A percentile compares a stretch with the other conserved stretches of the same genome.
These are phyloP conservation scores for Magallana nippona DNA, from an alignment of 2,888 invertebrate genomes.

Conservation along the genomic window DNA sequence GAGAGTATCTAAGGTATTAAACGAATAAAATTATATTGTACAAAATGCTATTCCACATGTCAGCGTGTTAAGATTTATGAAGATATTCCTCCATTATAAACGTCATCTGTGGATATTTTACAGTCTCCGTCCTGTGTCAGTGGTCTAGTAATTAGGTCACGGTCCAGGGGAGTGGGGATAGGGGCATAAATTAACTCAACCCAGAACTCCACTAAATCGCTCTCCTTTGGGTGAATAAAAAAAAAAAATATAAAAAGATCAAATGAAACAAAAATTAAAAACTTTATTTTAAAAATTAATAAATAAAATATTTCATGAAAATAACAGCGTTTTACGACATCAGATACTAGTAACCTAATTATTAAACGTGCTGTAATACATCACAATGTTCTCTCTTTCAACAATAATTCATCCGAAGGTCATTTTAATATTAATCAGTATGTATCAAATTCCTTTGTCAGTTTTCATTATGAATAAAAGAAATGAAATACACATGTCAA, in stretches of 20 bases:
- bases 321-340: too few relatives aligned
- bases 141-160: constrained; percentile 8
- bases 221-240: too few relatives aligned
- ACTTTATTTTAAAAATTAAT: too few relatives aligned
- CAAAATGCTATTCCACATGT: neutral
- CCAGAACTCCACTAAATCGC: too few relatives aligned
- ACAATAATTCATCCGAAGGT: neutral
- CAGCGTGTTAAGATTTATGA: neutral
- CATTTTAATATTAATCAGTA: neutral
- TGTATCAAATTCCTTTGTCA: neutral
- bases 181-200: neutral
- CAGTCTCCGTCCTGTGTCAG: constrained; percentile 1
- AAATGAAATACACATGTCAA: constrained; percentile 3
- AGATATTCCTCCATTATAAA: neutral
- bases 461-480: neutral
- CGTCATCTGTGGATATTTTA: constrained; percentile 9
- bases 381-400: neutral
- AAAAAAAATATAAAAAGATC: too few relatives aligned
- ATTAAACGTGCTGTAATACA: neutral
- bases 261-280: too few relatives aligned
- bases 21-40: neutral
- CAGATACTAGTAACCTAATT: too few relatives aligned
- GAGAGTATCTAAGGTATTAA: neutral
- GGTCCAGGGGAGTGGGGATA: neutral
- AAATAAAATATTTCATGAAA: too few relatives aligned